Percentiles rank a stretch among this genome's conserved stretches.
These are phyloP conservation scores for Gadopsis bispinosus DNA, from an alignment of 2,797 vertebrate genomes.

Conservation along the genomic window DNA sequence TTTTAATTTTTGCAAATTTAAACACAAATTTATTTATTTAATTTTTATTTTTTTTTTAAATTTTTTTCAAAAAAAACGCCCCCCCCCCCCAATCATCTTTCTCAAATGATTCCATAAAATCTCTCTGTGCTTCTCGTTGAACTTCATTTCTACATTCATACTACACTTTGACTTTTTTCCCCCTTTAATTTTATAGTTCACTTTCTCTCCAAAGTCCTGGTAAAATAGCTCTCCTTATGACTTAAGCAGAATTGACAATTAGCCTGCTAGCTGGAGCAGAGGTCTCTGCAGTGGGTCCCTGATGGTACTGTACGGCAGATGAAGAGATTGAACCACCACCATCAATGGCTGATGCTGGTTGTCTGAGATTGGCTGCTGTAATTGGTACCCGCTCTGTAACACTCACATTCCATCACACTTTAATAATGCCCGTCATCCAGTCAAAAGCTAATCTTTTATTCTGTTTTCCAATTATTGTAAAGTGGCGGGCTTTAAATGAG, in stretches of 20 bases:
- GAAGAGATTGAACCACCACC: slow-evolving; percentile 80
- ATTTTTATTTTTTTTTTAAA: too few species aligned
- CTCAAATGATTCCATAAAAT: slow-evolving; percentile 53
- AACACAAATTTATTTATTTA: too few species aligned
- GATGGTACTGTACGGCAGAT: slow-evolving; percentile 73
- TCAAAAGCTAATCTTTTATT: slow-evolving; percentile 92
- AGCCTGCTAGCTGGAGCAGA: slow-evolving; percentile 78
- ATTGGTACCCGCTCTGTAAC: slow-evolving; percentile 81
- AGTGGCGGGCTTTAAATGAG: slow-evolving; percentile 90
- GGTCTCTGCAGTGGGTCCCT: slow-evolving; percentile 79
- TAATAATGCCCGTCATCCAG: slow-evolving; percentile 87
- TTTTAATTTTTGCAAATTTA: too few species aligned
- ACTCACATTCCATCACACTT: slow-evolving; percentile 87
- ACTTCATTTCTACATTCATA: slow-evolving; percentile 61
- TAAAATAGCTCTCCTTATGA: slow-evolving; percentile 77
- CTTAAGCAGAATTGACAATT: slow-evolving; percentile 81
- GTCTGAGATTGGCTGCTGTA: slow-evolving; percentile 79
- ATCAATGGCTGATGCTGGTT: slow-evolving; percentile 71
- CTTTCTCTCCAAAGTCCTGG: slow-evolving; percentile 62
- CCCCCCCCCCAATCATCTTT: slow-evolving; percentile 27
- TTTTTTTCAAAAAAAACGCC: slow-evolving; percentile 18
- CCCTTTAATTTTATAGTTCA: slow-evolving; percentile 60
- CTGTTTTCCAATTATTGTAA: slow-evolving; percentile 93
- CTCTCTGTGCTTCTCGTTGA: slow-evolving; percentile 48
- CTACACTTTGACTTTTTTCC: slow-evolving; percentile 41